phyloP scores from a whole-genome alignment of 2,113 vertebrate species.

The Prolemur simus region DNA sequence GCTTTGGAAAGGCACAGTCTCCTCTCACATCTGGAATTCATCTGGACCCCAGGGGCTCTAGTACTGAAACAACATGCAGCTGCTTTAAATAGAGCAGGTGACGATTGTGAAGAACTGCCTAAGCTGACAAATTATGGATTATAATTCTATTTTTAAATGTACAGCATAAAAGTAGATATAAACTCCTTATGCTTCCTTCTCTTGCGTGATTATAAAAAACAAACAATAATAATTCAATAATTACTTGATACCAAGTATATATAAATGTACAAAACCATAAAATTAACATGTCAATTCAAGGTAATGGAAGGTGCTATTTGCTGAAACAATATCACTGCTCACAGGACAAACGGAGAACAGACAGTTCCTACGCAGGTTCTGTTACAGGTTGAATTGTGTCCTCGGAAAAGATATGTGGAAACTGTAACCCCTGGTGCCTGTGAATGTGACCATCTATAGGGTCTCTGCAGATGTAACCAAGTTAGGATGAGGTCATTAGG shows the following conservation, averaged over 20 bases:
- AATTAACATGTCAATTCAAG: conserved; percentile 22
- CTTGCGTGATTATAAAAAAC: not conserved
- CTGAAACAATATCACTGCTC: not conserved
- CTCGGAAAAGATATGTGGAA: not conserved
- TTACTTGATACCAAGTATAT: conserved; percentile 48
- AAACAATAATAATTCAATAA: conserved; percentile 49
- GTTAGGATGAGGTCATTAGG: not conserved
- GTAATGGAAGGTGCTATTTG: not conserved
- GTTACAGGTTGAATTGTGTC: not conserved
- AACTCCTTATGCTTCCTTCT: not conserved
- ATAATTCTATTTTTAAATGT: conserved; percentile 42
- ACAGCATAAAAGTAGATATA: conserved; percentile 5
- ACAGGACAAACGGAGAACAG: not conserved
- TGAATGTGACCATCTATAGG: not conserved
- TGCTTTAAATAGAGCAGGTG: conserved; percentile 55
- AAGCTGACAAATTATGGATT: conserved; percentile 1
- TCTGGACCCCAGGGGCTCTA: not conserved
- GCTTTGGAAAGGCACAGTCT: not conserved
- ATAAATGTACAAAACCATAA: conserved; percentile 47
- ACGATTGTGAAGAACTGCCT: conserved; percentile 36
- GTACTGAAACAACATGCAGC: conserved; percentile 12
- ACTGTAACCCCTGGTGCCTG: not conserved
- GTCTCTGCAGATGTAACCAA: not conserved
- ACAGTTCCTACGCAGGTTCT: not conserved
- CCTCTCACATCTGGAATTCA: conserved; percentile 41